Conservation (phyloP, 2,888 invertebrate genomes). For the Rhogogaster chlorosoma region DNA sequence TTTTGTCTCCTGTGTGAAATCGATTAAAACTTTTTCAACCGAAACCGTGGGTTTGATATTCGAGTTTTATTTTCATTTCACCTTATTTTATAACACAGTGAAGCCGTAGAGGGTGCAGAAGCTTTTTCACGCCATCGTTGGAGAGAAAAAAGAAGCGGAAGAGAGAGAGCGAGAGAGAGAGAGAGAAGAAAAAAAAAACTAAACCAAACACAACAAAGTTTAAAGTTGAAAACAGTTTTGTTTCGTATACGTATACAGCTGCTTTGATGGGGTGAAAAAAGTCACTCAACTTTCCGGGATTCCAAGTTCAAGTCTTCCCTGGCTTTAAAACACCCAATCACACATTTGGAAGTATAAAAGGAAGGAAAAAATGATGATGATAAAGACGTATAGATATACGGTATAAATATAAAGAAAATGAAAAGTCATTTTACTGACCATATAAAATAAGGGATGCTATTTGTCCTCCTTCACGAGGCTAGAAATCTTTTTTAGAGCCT, state of each 20-base stretch:
- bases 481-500: not conserved
- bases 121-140: slow-evolving; percentile 1
- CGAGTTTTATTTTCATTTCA: not conserved
- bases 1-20: not conserved
- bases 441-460: not conserved
- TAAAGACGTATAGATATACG: not conserved
- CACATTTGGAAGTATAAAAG: not conserved
- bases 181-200: not conserved
- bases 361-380: not conserved
- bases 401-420: not conserved
- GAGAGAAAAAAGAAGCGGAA: not conserved
- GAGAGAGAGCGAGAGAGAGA: not conserved
- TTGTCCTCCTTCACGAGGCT: not conserved
- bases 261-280: not conserved
- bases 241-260: not conserved
- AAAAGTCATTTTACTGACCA: not conserved
- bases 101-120: not conserved
- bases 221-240: not conserved
- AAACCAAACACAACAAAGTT: not conserved
- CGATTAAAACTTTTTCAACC: not conserved
- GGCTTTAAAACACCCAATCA: not conserved
- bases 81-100: not conserved
- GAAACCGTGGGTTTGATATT: not conserved
- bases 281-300: not conserved
- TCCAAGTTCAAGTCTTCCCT: not conserved